These are phyloP conservation scores for Ophion ellenae DNA, from an alignment of 2,888 invertebrate species.

Conservation along the genomic window DNA sequence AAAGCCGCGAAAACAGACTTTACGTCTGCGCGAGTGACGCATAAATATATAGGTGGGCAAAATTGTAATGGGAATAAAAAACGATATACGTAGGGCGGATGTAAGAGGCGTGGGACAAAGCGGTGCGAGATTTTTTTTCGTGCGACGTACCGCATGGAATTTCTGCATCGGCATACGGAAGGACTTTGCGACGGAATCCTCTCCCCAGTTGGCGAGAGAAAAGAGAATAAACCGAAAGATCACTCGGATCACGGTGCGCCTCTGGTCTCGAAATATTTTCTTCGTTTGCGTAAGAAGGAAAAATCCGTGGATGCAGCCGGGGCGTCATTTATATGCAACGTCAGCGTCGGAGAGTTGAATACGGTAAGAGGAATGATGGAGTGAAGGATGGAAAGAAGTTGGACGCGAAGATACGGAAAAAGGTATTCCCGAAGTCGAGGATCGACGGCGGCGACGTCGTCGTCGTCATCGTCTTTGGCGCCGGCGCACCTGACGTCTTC, in stretches of 20 bases:
- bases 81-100: not conserved
- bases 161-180: conserved; percentile 37
- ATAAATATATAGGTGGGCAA: not conserved
- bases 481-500: conserved; percentile 63
- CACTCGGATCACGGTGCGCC: conserved; percentile 48
- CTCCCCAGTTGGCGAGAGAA: conserved; percentile 24
- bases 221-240: conserved; percentile 31
- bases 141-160: conserved; percentile 18
- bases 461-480: conserved; percentile 48
- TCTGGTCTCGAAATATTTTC: conserved; percentile 51
- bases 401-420: conserved; percentile 32
- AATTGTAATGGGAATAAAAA: conserved; percentile 5
- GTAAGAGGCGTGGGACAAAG: not conserved
- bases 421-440: conserved; percentile 54
- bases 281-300: conserved; percentile 19
- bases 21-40: no score
- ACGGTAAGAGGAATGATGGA: conserved; percentile 26
- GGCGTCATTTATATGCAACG: conserved; percentile 48
- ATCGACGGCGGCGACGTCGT: conserved; percentile 53
- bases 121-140: not conserved
- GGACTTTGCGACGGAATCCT: conserved; percentile 51
- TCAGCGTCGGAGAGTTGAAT: conserved; percentile 21
- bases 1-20: no score
- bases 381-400: conserved; percentile 42
- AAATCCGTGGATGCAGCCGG: conserved; percentile 41